Base-by-base conservation (phyloP, 2,888 invertebrate genomes). In the Drosophila trichaetosa region DNA sequence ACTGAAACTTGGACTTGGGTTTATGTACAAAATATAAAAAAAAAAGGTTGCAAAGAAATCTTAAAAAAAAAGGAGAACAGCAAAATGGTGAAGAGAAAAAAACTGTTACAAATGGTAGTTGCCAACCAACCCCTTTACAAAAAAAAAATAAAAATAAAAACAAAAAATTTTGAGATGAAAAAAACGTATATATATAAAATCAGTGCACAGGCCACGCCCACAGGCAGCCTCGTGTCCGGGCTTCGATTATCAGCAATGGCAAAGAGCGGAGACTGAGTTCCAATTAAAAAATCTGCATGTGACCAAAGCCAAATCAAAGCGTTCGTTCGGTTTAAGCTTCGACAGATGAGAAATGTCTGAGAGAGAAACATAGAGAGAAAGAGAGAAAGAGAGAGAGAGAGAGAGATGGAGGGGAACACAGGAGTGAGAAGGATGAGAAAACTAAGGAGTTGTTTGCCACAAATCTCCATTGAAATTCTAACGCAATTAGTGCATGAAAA, bases 401-500 rank as follows among this genome's bases (percentile, higher is more conserved):
- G 13, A 5, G 1, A 18, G 11, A 49, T 0, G 1, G 33, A 10
- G 13, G 11, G 31, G 31, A 18, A 33, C 33, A 33, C 11, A 10
- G 33, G 33, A 33, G 33, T 33, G 4, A 33, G 31, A 31, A 10
- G 2, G 24, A 2, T 4, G 16, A 2, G 1, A 11, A 21, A 11
- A 16, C 42, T 11, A 4, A 46, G 56, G 2, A 31, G 52, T 16
- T 18, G 27, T 13, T 16, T 34, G 31, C 48, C 51, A 42, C 34
- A 68, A 49, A 76, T 64, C 60, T 61, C 71, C 75, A 85, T 85
- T 83, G 88, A 88, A 88, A 85, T 82, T 86, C 89, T 83, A 88
- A 83, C 89, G 83, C 85, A 88, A 85, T 85, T 85, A 85, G 87
- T 88, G 82, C 89, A 88, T 85, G 87, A 88, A 88, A 88, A 86